Conservation (phyloP, 2,113 vertebrate genomes). For the Naja naja region DNA sequence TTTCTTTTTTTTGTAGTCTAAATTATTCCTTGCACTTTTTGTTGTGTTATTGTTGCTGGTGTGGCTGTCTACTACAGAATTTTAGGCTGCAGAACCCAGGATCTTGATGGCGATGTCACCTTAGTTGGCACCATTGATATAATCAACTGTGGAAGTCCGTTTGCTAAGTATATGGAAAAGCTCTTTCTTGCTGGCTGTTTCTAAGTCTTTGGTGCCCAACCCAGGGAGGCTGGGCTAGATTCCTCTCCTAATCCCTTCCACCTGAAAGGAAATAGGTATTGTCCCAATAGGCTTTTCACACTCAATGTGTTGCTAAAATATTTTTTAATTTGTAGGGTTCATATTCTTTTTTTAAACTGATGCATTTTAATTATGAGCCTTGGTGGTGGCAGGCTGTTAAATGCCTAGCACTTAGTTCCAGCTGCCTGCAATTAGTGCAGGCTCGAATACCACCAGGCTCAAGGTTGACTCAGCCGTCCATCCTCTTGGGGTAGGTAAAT, state of each 20-base stretch:
- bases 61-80: neutral
- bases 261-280: neutral
- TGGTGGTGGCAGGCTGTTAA: too few species aligned
- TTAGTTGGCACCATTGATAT: neutral
- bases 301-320: neutral
- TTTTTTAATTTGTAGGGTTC: neutral
- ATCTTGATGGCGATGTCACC: neutral
- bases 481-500: too few species aligned
- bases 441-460: too few species aligned
- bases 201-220: neutral
- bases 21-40: neutral
- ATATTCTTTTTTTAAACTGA: neutral
- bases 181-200: neutral
- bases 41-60: neutral
- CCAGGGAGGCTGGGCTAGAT: neutral
- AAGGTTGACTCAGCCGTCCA: too few species aligned
- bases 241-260: neutral
- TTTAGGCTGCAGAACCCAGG: neutral
- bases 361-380: neutral
- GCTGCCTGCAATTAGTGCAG: too few species aligned
- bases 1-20: neutral
- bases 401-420: too few species aligned
- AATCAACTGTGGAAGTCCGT: neutral
- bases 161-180: neutral
- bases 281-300: neutral